phyloP scores from a whole-genome alignment of 2,113 vertebrate genomes.

The Leucosticte australis region DNA sequence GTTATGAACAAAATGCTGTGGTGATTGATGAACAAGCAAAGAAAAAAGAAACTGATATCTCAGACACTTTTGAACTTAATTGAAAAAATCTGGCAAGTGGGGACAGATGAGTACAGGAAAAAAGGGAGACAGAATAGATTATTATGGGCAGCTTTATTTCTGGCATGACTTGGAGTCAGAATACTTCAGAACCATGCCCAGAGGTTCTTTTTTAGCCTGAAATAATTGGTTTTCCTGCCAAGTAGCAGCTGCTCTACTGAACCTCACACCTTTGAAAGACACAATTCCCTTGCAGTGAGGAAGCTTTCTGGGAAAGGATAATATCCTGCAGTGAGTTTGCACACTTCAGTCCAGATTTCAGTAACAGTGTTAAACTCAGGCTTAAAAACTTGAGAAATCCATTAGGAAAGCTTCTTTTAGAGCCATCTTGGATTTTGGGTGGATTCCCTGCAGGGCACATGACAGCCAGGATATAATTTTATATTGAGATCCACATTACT shows the following conservation, averaged over 20 bases:
- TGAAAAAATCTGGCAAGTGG: background rate
- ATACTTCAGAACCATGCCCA: background rate
- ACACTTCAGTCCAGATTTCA: background rate
- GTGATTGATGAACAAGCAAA: background rate
- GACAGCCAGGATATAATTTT: background rate
- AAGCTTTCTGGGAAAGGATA: background rate
- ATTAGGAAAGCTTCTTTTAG: background rate
- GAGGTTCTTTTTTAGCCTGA: background rate
- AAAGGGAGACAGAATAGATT: background rate
- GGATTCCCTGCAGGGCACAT: background rate
- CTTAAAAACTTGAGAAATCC: background rate
- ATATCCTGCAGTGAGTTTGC: background rate
- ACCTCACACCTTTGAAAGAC: background rate
- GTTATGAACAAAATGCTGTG: background rate
- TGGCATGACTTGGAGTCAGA: background rate
- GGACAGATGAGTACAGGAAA: background rate
- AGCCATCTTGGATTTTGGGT: background rate
- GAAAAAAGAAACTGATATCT: background rate
- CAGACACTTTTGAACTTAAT: background rate
- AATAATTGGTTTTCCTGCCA: background rate
- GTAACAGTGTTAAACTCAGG: background rate
- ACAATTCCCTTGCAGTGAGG: background rate
- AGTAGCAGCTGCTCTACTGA: background rate
- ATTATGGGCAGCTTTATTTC: background rate
- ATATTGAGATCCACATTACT: background rate